These are phyloP conservation scores for Plecturocebus donacophilus DNA, from an alignment of 2,113 vertebrate genomes.

Conservation along the genomic window DNA sequence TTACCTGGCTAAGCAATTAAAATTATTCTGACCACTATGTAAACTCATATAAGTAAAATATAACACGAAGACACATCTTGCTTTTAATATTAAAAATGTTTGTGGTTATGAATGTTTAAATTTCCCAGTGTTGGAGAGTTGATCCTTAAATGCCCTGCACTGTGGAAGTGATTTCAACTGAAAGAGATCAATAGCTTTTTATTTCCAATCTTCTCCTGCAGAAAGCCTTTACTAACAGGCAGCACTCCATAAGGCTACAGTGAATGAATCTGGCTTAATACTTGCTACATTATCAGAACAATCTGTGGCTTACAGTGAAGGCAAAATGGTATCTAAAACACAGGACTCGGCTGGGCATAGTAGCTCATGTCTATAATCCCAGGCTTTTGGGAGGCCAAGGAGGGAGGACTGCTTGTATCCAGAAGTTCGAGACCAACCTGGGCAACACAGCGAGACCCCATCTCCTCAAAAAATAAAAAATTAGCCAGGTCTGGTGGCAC, in stretches of 20 bases:
- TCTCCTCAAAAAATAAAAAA: no score
- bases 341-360: no score
- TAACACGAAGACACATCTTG: not conserved
- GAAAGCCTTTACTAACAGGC: not conserved
- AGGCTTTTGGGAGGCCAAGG: no score
- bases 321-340: not conserved
- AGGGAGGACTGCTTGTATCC: no score
- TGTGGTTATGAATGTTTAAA: not conserved
- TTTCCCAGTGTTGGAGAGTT: not conserved
- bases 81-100: not conserved
- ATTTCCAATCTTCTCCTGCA: not conserved
- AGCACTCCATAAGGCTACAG: rapidly evolving
- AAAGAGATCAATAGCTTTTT: not conserved
- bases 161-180: rapidly evolving
- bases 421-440: no score
- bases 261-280: rapidly evolving
- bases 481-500: no score
- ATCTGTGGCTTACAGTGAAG: not conserved
- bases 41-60: not conserved
- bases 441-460: no score
- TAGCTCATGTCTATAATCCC: no score
- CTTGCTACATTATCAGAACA: not conserved
- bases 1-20: not conserved
- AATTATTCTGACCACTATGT: not conserved
- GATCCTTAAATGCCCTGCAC: not conserved